Evolutionary conservation across 2,888 invertebrate species (phyloP).

Genomic region (Saturnia pavonia): DNA sequence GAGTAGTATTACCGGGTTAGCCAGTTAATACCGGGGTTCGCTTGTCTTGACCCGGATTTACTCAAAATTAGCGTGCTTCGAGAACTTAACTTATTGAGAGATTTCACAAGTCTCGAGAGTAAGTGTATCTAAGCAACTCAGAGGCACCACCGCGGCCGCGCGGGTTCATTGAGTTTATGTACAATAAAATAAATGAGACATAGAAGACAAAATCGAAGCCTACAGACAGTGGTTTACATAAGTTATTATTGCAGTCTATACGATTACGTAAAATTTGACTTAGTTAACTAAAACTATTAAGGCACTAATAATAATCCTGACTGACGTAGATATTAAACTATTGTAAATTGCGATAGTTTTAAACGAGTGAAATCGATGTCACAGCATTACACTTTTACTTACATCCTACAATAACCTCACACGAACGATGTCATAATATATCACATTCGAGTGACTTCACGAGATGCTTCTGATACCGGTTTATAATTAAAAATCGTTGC

Average conservation of each 20-base stretch:
- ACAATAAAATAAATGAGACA: too few species aligned
- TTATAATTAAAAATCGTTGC: neutral
- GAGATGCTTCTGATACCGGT: neutral
- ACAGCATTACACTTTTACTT: neutral
- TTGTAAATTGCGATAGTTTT: too few species aligned
- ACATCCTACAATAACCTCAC: neutral
- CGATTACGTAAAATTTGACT: too few species aligned
- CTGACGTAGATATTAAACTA: too few species aligned
- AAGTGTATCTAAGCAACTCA: neutral
- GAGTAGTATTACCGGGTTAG: neutral
- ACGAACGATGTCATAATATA: neutral
- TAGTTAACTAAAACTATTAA: too few species aligned
- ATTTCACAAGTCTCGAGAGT: neutral
- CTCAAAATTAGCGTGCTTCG: neutral
- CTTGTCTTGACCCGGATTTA: constrained; percentile 5
- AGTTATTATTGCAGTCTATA: neutral
- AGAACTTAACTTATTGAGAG: neutral
- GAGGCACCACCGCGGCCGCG: too few species aligned
- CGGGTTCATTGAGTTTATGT: too few species aligned
- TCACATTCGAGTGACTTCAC: neutral
- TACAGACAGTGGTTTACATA: too few species aligned
- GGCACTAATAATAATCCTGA: too few species aligned
- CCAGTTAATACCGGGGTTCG: neutral
- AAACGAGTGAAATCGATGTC: neutral
- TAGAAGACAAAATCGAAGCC: too few species aligned